Base-by-base conservation (phyloP, 2,888 invertebrate genomes). In the Drosophila multiciliata region DNA sequence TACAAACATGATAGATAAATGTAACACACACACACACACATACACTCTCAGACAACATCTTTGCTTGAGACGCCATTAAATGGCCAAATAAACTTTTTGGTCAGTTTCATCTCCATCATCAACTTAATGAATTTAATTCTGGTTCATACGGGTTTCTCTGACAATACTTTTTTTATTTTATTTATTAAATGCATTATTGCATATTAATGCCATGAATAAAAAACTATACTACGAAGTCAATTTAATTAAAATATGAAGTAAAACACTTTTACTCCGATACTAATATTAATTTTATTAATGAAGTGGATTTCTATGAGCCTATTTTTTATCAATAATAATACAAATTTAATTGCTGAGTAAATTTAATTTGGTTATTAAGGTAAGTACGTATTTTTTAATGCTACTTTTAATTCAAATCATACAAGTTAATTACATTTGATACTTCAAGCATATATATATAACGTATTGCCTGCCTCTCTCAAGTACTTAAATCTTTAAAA, bases 1-100 rank as follows among this genome's bases (percentile, higher is more conserved):
- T 87, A 87, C 89, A 89, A 89, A 89, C 90, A 87, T 85, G 89
- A 89, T 89, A 87, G 87, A 90, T 87, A 87, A 90, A 90, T 82
- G 90, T 77, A 74, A 54, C 54, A 63, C 48, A 58, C 75, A 69
- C 61, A 52, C 58, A 35, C 42, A 20, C 38, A 26, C 38, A 64
- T 55, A 65, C 65, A 60, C 60, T 50, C 68, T 64, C 5, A 23
- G 32, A 79, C 79, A 90, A 75, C 87, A 83, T 89, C 86, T 90
- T 82, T 71, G 70, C 61, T 73, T 71, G 66, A 54, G 68, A 60
- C 71, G 52, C 75, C 90, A 87, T 80, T 83, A 90, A 90, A 87
- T 87, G 87, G 89, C 85, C 83, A 90, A 90, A 90, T 90, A 90
- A 87, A 90, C 80, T 87, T 87, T 45, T 89, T 88, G 80, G 80